Conservation (phyloP, 2,797 vertebrate species). For the Hemibagrus guttatus region DNA sequence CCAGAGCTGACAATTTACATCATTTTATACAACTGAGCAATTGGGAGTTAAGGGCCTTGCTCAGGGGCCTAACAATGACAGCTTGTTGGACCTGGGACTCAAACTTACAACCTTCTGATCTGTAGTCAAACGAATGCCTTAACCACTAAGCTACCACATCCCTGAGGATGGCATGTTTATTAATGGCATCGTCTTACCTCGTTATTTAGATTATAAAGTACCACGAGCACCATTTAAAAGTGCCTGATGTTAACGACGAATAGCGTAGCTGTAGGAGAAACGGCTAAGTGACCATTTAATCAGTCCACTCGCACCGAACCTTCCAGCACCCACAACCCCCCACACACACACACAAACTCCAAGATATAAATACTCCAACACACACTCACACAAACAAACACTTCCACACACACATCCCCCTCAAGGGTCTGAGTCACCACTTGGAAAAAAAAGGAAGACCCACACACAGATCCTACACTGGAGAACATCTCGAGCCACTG, state of each 20-base stretch:
- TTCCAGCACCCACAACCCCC: neutral
- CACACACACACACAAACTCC: neutral
- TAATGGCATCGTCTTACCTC: neutral
- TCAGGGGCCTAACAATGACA: no score
- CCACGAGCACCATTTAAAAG: neutral
- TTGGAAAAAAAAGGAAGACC: conserved; percentile 16
- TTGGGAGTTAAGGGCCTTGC: no score
- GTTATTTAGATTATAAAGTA: neutral
- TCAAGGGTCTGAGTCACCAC: conserved; percentile 52
- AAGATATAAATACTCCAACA: conserved; percentile 46
- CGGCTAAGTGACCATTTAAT: conserved; percentile 14
- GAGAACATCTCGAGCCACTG: conserved; percentile 34
- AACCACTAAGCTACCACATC: neutral
- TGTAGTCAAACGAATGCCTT: no score
- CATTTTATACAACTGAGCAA: no score
- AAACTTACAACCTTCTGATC: no score
- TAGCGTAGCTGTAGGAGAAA: neutral
- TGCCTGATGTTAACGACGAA: neutral
- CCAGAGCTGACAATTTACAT: no score
- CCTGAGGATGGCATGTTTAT: neutral
- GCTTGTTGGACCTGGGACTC: no score
- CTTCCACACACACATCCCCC: conserved; percentile 34
- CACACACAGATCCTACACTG: conserved; percentile 22
- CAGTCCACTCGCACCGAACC: neutral
- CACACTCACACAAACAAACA: neutral